Evolutionary conservation across 2,888 invertebrate genomes (phyloP).

Genomic region (Phytoseiulus persimilis): DNA sequence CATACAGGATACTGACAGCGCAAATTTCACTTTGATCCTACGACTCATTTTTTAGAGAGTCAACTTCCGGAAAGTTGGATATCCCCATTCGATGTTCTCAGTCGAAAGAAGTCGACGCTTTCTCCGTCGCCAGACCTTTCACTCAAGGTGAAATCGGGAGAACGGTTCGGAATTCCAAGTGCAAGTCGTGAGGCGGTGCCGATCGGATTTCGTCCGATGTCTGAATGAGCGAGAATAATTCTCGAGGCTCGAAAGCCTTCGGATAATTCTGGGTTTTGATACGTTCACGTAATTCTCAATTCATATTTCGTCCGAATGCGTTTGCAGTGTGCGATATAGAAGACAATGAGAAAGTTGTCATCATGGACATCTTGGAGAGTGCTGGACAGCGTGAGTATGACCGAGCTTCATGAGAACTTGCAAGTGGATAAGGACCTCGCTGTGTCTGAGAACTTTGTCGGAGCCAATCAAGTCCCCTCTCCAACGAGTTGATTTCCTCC

Average conservation of each 20-base stretch:
- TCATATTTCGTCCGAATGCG: conserved; percentile 42
- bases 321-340: conserved; percentile 71
- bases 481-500: background rate
- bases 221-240: too few relatives aligned
- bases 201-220: too few relatives aligned
- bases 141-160: too few relatives aligned
- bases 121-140: too few relatives aligned
- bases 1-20: background rate
- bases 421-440: too few relatives aligned
- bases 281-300: too few relatives aligned
- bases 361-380: conserved; percentile 81
- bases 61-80: background rate
- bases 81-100: background rate
- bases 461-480: background rate
- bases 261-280: too few relatives aligned
- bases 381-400: conserved; percentile 67
- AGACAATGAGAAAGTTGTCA: conserved; percentile 76
- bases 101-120: background rate
- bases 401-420: background rate
- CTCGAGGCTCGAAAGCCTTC: too few relatives aligned
- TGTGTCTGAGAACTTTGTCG: too few relatives aligned
- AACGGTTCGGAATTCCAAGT: too few relatives aligned
- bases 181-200: too few relatives aligned
- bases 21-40: background rate
- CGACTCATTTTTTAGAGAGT: background rate